A percentile compares a stretch with the other conserved stretches of the same genome.
Conservation (phyloP, 2,888 invertebrate species). For the Luperina nickerlii region DNA sequence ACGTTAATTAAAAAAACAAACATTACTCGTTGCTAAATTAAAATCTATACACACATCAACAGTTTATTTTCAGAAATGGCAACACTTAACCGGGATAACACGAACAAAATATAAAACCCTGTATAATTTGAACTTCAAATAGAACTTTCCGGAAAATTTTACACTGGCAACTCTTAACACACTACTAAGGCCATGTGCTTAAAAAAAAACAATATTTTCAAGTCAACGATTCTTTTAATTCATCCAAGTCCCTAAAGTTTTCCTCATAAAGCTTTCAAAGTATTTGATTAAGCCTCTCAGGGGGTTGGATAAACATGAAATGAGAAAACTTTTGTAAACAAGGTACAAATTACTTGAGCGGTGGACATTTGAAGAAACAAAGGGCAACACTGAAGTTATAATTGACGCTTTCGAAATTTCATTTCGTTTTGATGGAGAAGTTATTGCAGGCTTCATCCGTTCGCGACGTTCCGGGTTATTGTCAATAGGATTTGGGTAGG, state of each 20-base stretch:
- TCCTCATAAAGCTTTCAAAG: constrained; percentile 74
- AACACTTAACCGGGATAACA: constrained; percentile 17
- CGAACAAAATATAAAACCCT: constrained; percentile 3
- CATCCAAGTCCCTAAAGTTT: constrained; percentile 70
- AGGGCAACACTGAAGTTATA: constrained; percentile 68
- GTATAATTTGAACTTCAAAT: constrained; percentile 3
- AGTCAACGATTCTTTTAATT: constrained; percentile 69
- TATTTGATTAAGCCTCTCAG: constrained; percentile 78
- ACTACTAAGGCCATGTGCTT: constrained; percentile 29
- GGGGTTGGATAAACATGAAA: constrained; percentile 74
- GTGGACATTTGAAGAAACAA: constrained; percentile 71
- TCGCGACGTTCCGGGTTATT: not conserved
- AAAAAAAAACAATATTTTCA: constrained; percentile 54
- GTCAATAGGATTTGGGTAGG: constrained; percentile 29
- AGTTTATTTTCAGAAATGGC: constrained; percentile 19
- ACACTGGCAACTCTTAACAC: constrained; percentile 43
- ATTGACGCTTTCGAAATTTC: constrained; percentile 69
- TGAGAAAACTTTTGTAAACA: constrained; percentile 76
- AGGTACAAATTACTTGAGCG: constrained; percentile 74
- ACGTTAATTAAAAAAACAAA: not conserved
- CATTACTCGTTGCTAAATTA: not conserved
- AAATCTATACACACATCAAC: not conserved
- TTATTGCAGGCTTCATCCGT: constrained; percentile 28
- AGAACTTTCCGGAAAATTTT: constrained; percentile 21
- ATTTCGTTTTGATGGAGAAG: constrained; percentile 58